Evolutionary conservation across 2,888 invertebrate species (phyloP).

Genomic region (Druceiella hillmani): DNA sequence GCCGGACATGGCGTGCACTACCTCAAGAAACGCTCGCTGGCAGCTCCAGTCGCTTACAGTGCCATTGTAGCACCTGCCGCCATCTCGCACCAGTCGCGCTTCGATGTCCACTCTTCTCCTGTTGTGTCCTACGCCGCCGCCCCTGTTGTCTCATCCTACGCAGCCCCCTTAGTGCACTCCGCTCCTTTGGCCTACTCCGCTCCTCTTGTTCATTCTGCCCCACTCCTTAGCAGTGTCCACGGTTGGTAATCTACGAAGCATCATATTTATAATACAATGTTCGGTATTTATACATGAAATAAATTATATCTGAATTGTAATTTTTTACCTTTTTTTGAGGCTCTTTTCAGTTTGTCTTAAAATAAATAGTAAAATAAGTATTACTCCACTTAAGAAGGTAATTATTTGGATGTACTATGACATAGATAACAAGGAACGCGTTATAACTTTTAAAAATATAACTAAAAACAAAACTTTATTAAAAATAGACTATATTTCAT

Average conservation of each 20-base stretch:
- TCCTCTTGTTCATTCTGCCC: constrained; percentile 28
- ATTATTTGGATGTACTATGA: no score
- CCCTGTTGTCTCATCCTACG: constrained; percentile 19
- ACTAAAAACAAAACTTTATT: no score
- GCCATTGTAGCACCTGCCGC: constrained; percentile 30
- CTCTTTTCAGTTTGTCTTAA: no score
- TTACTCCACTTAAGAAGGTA: no score
- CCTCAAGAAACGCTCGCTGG: constrained; percentile 33
- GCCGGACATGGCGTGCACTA: constrained; percentile 39
- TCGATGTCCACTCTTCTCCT: constrained; percentile 38
- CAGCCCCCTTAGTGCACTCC: constrained; percentile 21
- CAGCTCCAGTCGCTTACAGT: constrained; percentile 21
- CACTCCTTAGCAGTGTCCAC: constrained; percentile 34
- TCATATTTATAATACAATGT: no score
- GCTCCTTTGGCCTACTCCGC: constrained; percentile 23
- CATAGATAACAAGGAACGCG: no score
- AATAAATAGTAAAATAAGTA: no score
- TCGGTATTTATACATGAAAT: no score
- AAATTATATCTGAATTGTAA: no score
- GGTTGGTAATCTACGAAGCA: constrained; percentile 39
- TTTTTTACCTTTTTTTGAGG: no score
- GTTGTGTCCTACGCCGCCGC: constrained; percentile 21
- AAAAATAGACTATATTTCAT: no score
- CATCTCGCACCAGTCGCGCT: constrained; percentile 32
- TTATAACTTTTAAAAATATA: no score